phyloP scores from a whole-genome alignment of 2,888 invertebrate genomes.

The Drosophila maculinotata region DNA sequence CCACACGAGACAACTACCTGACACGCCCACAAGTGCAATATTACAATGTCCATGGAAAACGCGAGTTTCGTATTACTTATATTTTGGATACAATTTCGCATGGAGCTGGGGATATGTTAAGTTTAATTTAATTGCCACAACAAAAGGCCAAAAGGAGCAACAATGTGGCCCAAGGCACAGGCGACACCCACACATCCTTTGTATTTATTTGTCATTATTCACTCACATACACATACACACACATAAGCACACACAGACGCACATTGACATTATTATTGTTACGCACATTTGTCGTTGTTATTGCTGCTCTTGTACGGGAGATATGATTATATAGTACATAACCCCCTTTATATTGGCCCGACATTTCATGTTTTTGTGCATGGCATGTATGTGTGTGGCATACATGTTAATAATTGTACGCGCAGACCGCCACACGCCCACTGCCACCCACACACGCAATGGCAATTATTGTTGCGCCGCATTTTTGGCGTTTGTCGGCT shows the following conservation, averaged over 20 bases:
- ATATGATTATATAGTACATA: constrained; percentile 43
- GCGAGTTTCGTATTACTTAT: constrained; percentile 18
- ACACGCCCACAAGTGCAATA: constrained; percentile 10
- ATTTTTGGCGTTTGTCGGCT: constrained; percentile 74
- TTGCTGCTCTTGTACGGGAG: constrained; percentile 44
- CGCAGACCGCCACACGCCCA: constrained; percentile 5
- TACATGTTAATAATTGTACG: constrained; percentile 61
- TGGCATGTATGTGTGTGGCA: constrained; percentile 18
- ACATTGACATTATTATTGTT: constrained; percentile 54
- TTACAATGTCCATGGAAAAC: constrained; percentile 3
- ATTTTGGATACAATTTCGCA: constrained; percentile 44
- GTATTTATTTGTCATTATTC: constrained; percentile 50
- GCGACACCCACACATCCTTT: constrained; percentile 20
- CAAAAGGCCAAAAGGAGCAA: constrained; percentile 70
- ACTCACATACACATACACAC: constrained; percentile 16
- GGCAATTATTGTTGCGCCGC: constrained; percentile 54
- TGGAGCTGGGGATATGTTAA: constrained; percentile 65
- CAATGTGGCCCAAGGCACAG: constrained; percentile 66
- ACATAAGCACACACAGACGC: not conserved
- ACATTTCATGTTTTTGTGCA: constrained; percentile 28
- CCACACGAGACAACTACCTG: constrained; percentile 33
- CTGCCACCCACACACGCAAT: constrained; percentile 20
- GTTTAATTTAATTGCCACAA: constrained; percentile 79
- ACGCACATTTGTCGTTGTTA: constrained; percentile 60
- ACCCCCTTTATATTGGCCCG: constrained; percentile 39